Evolutionary conservation across 1,140 invertebrate species (phyloP).

Genomic region (Globodera rostochiensis): DNA sequence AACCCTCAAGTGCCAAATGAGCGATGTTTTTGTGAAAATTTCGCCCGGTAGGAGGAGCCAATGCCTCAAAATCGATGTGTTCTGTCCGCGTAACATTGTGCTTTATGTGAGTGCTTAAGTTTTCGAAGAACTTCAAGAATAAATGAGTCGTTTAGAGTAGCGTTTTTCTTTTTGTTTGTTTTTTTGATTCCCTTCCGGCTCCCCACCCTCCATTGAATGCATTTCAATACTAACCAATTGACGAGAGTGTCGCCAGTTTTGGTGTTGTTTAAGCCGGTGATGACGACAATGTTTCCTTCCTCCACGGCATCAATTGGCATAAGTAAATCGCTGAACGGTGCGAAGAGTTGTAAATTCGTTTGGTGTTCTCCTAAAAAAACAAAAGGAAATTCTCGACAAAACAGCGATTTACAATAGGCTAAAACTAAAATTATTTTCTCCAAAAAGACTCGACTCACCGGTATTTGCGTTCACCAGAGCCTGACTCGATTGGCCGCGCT

Average conservation of each 20-base stretch:
- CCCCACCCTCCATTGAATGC: not conserved
- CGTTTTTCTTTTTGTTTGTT: too few species aligned
- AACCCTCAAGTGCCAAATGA: constrained; percentile 14
- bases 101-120: constrained; percentile 5
- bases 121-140: too few species aligned
- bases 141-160: too few species aligned
- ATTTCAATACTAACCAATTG: constrained; percentile 61
- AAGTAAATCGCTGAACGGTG: constrained; percentile 83
- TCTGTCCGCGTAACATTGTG: constrained; percentile 24
- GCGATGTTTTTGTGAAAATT: not conserved
- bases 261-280: constrained; percentile 80
- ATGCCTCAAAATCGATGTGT: constrained; percentile 36
- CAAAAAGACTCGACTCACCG: not conserved
- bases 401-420: too few species aligned
- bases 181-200: too few species aligned
- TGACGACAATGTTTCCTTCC: constrained; percentile 85
- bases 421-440: not conserved
- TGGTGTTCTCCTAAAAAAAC: constrained; percentile 71
- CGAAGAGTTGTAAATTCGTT: constrained; percentile 71
- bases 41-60: constrained; percentile 30
- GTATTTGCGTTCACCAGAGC: constrained; percentile 66
- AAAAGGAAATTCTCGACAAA: not conserved
- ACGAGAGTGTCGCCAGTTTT: constrained; percentile 84
- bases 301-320: constrained; percentile 74
- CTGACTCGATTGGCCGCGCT: constrained; percentile 70